Evolutionary conservation across 2,797 vertebrate genomes (phyloP), one percentile per base, ranked within the genome.

Genomic region (Uromys caudimaculatus): DNA sequence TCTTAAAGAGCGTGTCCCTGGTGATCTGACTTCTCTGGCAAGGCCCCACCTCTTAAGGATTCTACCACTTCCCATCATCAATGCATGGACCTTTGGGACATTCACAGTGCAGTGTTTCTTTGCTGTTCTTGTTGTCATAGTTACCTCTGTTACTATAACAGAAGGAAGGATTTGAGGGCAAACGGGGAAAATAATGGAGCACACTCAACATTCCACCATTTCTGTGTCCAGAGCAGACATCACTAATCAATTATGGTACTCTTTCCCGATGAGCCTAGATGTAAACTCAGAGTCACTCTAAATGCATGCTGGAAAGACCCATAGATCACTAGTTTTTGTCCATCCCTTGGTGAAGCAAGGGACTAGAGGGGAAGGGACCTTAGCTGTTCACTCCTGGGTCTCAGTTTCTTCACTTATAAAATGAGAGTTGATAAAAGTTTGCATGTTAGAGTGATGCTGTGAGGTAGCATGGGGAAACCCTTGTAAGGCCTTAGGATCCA

Each of bases 361-460:
- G 13, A 90, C 41, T 6, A 32, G 27, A 77, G 50, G 27, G 64
- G 32, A 41, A 76, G 62, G 64, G 56, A 86, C 77, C 69, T 79
- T 27, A 12, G 50, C 32, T 79, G 35, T 79, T 92, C 54, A 52
- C 90, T 86, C 29, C n/a, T n/a, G n/a, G 35, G 7, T 32, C 58
- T 94, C 52, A 41, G n/a, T 85, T 85, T 93, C 60, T 38, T 95
- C 52, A 77, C 54, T 44, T 64, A 41, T 82, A 64, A 89, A 54
- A 41, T 54, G 29, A 24, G 69, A 94, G 24, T 41, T 79, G 35
- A 77, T 52, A 56, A 82, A 38, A 76, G 19, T 35, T 77, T n/a
- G 13, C 32, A 47, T 16, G 35, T 90, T 69, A 41, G 56, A 50
- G 47, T 56, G 12, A 5, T 91, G 29, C 52, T 86, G 11, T 93